These are phyloP conservation scores for Esox masquinongy DNA, from an alignment of 2,797 vertebrate genomes.

Conservation along the genomic window DNA sequence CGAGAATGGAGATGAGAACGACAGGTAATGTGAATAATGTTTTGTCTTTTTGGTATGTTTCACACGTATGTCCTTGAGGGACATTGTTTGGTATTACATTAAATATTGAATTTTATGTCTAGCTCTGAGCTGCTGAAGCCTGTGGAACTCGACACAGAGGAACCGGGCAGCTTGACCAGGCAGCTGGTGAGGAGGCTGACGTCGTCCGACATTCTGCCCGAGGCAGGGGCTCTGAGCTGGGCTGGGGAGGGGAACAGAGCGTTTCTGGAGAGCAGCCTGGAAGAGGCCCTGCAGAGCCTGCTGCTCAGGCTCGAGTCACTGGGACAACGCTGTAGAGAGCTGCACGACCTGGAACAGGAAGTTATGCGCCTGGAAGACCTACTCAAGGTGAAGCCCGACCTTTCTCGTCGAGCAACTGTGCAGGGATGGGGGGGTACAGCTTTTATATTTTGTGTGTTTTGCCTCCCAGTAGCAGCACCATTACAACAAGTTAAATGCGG, in stretches of 20 bases:
- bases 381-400: conserved; percentile 82
- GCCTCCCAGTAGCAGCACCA: no score
- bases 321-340: conserved; percentile 89
- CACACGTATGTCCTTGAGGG: not conserved
- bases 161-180: conserved; percentile 88
- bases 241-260: conserved; percentile 85
- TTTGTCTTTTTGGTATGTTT: not conserved
- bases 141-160: conserved; percentile 90
- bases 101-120: not conserved
- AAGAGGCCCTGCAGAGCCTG: conserved; percentile 91
- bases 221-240: conserved; percentile 70
- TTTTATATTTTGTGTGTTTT: no score
- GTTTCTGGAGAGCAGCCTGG: conserved; percentile 89
- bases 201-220: conserved; percentile 77
- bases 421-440: no score
- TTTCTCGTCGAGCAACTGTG: not conserved
- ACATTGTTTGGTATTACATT: not conserved
- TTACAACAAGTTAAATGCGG: no score
- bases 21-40: not conserved
- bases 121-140: conserved; percentile 78
- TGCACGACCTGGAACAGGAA: conserved; percentile 94
- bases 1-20: conserved; percentile 48
- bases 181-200: conserved; percentile 94
- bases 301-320: conserved; percentile 88
- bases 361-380: conserved; percentile 93